Conservation (phyloP, 2,888 invertebrate genomes). For the Conus canariensis region DNA sequence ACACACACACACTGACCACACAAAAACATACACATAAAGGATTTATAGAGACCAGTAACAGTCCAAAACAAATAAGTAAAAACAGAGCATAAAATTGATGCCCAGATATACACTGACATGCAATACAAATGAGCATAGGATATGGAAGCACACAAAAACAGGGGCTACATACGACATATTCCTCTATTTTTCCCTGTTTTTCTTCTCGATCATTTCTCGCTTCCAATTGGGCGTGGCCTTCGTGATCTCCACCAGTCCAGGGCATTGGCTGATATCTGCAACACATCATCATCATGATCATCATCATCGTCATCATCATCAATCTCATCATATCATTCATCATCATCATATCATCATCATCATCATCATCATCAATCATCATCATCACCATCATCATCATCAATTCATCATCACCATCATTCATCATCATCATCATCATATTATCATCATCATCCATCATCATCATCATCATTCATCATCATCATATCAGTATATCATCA, state of each 20-base stretch:
- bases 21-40: background rate
- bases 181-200: conserved; percentile 72
- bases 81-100: background rate
- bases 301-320: background rate
- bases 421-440: background rate
- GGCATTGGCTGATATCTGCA: conserved; percentile 67
- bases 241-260: conserved; percentile 71
- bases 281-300: conserved; percentile 21
- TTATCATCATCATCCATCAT: background rate
- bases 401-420: background rate
- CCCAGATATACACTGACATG: background rate
- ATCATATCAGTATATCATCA: background rate
- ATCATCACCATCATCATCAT: background rate
- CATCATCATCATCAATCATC: background rate
- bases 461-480: background rate
- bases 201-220: conserved; percentile 73
- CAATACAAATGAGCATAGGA: too few species aligned
- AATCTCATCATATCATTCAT: background rate
- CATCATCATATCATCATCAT: background rate
- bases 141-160: background rate
- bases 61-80: too few species aligned
- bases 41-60: too few species aligned
- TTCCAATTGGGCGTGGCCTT: conserved; percentile 73
- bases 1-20: background rate
- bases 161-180: conserved; percentile 68